phyloP scores from a whole-genome alignment of 2,888 invertebrate genomes.

The Lycia hirtaria region DNA sequence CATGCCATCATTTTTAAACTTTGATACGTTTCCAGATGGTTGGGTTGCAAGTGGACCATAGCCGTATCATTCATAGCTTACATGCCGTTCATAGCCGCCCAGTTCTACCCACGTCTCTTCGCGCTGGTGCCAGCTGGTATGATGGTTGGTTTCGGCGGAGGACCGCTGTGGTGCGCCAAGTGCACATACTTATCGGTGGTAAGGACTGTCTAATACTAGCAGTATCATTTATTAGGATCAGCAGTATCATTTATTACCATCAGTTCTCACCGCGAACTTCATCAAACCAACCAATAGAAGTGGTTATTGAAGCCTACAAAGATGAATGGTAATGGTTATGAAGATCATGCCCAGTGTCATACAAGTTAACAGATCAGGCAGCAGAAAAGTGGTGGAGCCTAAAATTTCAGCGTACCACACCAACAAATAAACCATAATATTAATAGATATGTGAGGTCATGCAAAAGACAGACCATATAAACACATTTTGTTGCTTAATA shows the following conservation, averaged over 20 bases:
- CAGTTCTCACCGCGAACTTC: background rate
- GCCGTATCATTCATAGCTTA: conserved; percentile 94
- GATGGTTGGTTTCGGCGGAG: conserved; percentile 94
- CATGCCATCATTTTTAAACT: too few relatives aligned
- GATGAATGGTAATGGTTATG: too few relatives aligned
- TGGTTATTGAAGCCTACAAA: too few relatives aligned
- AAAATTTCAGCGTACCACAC: too few relatives aligned
- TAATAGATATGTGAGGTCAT: too few relatives aligned
- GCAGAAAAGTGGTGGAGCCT: too few relatives aligned
- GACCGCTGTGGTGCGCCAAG: conserved; percentile 98
- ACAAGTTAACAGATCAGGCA: too few relatives aligned
- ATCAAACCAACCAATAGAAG: background rate
- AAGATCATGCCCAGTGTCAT: too few relatives aligned
- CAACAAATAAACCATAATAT: too few relatives aligned
- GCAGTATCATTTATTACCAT: background rate
- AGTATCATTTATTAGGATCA: background rate
- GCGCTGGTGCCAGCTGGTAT: conserved; percentile 94
- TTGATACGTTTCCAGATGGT: conserved; percentile 87
- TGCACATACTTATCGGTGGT: conserved; percentile 96
- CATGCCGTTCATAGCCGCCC: conserved; percentile 95
- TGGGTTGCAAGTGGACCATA: conserved; percentile 96
- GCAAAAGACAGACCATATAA: too few relatives aligned
- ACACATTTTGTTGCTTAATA: too few relatives aligned
- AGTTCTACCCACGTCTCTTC: conserved; percentile 94
- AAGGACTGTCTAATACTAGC: conserved; percentile 55